Evolutionary conservation across 2,888 invertebrate genomes (phyloP).

Genomic region (Cephus rjabovi): DNA sequence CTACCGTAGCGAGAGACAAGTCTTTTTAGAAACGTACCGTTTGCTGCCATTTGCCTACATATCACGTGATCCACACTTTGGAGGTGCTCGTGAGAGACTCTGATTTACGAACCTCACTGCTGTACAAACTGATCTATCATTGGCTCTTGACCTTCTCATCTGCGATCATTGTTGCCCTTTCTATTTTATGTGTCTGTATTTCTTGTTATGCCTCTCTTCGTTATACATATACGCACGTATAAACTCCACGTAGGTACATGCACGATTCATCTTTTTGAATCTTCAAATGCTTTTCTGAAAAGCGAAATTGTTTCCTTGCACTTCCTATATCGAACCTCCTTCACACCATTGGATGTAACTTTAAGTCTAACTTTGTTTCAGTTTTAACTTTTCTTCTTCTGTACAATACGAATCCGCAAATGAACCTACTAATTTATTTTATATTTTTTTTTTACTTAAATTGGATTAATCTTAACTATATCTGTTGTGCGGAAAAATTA

Average conservation of each 20-base stretch:
- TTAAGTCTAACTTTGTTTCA: not conserved
- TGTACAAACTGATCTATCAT: not conserved
- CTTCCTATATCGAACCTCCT: not conserved
- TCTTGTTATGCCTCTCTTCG: not conserved
- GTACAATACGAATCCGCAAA: not conserved
- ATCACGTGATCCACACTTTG: not conserved
- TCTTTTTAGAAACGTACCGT: too few species aligned
- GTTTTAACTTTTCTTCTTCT: not conserved
- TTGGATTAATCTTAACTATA: too few species aligned
- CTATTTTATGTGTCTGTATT: not conserved
- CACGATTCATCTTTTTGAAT: not conserved
- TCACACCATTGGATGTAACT: not conserved
- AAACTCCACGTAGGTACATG: not conserved
- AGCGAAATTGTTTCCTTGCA: too few species aligned
- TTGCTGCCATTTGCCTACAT: too few species aligned
- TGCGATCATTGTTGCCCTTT: not conserved
- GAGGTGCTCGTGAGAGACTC: not conserved
- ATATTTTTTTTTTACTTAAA: too few species aligned
- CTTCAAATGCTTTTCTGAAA: too few species aligned
- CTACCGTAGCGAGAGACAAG: not conserved
- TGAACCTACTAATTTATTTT: fast-evolving
- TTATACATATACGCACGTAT: not conserved
- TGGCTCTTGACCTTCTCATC: not conserved
- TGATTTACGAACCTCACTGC: not conserved
- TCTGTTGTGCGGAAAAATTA: too few species aligned